Base-by-base conservation (phyloP, 2,888 invertebrate genomes). In the Stramonita haemastoma region DNA sequence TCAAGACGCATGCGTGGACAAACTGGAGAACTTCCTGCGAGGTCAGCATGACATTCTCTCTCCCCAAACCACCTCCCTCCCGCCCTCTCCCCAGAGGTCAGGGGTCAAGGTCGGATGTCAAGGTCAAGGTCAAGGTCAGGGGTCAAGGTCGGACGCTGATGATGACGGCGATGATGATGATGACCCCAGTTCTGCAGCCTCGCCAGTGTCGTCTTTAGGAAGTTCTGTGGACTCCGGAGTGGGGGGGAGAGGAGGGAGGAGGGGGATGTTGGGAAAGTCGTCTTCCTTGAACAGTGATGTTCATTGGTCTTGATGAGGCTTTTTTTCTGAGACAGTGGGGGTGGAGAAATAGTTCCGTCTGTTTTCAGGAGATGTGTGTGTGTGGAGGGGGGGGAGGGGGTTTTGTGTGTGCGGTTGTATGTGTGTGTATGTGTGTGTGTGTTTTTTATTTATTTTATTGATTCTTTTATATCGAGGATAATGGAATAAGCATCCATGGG, bases 1-100 rank as follows among this genome's bases (percentile, higher is more conserved):
- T 96, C 99, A 99, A 96, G 99, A 99, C 95, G 99, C 99, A 1
- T 99, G 99, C 96, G 99, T 99, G 95, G 99, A 99, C 97, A 99
- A 99, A 97, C 97, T 99, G 94, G 99, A 99, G 97, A 97, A 98
- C 97, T 99, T 99, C 97, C 98, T 99, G 0, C 93, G 94, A 79
- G 95, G 95, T n/a, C n/a, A 79, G 81, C 83, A 88, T 26, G 85
- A 89, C 29, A 60, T 56, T 19, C 70, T 60, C 26, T 70, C 22
- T 34, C 79, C 84, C 6, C 70, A 66, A 0, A 34, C 26, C 6
- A 26, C 83, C 32, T 26, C 29, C 83, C 36, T 5, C 57, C 32
- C 29, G 6, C 1, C 15, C 26, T 4, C 19, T 22, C 86, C 66
- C 34, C 8, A 13, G 32, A 5, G 4, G 1, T 36, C 13, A 29